These are phyloP conservation scores for Troides oblongomaculatus DNA, from an alignment of 2,888 invertebrate species.

Conservation along the genomic window DNA sequence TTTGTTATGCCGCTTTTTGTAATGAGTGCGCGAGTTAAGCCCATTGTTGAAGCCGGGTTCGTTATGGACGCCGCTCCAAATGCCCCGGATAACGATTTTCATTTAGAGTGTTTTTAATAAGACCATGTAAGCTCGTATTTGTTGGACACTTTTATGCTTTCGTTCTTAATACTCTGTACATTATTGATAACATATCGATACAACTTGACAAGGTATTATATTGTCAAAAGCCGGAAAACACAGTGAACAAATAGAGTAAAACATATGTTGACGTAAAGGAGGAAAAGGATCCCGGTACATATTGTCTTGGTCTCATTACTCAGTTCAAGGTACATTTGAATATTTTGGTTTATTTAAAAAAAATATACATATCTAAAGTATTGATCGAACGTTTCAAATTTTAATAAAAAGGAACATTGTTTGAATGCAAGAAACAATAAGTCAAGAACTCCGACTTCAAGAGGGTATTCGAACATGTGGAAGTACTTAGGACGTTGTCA, in stretches of 20 bases:
- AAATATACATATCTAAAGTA: too few species aligned
- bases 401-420: not conserved
- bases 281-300: too few species aligned
- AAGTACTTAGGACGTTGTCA: conserved; percentile 49
- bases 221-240: not conserved
- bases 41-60: conserved; percentile 77
- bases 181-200: conserved; percentile 8
- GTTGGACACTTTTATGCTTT: conserved; percentile 41
- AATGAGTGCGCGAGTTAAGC: conserved; percentile 79
- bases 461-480: conserved; percentile 58
- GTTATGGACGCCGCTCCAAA: conserved; percentile 77
- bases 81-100: conserved; percentile 76
- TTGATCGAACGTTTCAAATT: not conserved
- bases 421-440: conserved; percentile 14
- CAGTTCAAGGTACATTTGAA: too few species aligned
- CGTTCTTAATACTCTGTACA: conserved; percentile 33
- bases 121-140: conserved; percentile 70
- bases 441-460: conserved; percentile 22
- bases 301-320: too few species aligned
- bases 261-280: not conserved
- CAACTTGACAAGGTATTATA: conserved; percentile 25
- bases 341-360: too few species aligned
- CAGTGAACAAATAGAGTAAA: not conserved
- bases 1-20: conserved; percentile 80
- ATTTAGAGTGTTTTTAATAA: conserved; percentile 78